These are phyloP conservation scores for Etheostoma spectabile DNA, from an alignment of 2,113 vertebrate genomes.

Conservation along the genomic window DNA sequence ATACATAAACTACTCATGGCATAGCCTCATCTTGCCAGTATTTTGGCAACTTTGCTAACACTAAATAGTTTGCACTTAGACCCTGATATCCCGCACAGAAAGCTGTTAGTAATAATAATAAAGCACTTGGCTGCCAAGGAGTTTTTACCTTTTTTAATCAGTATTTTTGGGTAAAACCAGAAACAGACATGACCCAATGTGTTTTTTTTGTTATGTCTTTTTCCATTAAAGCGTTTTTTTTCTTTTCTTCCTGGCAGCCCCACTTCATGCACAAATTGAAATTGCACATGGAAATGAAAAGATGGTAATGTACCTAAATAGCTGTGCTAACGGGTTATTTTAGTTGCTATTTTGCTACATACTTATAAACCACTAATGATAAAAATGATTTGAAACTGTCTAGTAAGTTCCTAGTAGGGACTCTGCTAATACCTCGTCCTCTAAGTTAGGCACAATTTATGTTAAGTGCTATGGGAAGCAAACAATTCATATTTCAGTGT, in stretches of 20 bases:
- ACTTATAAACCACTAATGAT: neutral
- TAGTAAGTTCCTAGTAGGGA: neutral
- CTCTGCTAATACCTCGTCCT: neutral
- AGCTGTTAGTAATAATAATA: too few relatives aligned
- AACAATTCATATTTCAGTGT: constrained; percentile 14
- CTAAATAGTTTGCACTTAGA: too few relatives aligned
- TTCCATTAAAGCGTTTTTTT: neutral
- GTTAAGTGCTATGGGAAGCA: constrained; percentile 6
- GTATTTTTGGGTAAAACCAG: too few relatives aligned
- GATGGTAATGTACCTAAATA: neutral
- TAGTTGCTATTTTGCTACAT: neutral
- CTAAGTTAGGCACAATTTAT: constrained; percentile 20
- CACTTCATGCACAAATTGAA: neutral
- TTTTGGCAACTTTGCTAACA: too few relatives aligned
- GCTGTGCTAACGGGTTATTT: neutral
- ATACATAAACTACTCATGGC: too few relatives aligned
- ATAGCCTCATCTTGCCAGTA: too few relatives aligned
- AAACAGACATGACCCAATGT: too few relatives aligned
- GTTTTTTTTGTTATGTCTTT: too few relatives aligned
- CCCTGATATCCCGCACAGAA: too few relatives aligned
- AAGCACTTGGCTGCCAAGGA: too few relatives aligned
- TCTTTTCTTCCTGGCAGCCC: neutral
- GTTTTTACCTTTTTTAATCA: too few relatives aligned
- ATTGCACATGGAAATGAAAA: neutral
- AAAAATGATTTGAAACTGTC: neutral